Evolutionary conservation across 2,113 vertebrate genomes (phyloP).

Genomic region (Fulica atra): DNA sequence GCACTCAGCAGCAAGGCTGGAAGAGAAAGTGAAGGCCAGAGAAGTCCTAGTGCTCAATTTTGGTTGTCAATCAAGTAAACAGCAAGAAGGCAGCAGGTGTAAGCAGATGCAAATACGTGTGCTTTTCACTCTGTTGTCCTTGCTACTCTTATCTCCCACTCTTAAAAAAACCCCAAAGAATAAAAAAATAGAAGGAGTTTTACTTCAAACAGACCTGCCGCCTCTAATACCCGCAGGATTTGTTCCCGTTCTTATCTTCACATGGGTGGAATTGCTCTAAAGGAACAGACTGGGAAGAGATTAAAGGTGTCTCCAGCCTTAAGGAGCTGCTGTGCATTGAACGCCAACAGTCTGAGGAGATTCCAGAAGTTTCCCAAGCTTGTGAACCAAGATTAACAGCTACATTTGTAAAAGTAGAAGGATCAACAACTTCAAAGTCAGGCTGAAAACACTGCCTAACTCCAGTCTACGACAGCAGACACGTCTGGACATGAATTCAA

Average conservation of each 20-base stretch:
- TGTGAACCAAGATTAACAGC: background rate
- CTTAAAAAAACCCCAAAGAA: background rate
- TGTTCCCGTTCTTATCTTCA: background rate
- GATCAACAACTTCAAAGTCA: background rate
- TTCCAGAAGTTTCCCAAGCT: background rate
- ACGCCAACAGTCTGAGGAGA: background rate
- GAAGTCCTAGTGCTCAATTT: background rate
- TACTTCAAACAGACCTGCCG: background rate
- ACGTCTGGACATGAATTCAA: background rate
- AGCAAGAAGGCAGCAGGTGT: background rate
- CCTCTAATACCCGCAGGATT: background rate
- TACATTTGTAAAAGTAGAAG: background rate
- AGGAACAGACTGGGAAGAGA: background rate
- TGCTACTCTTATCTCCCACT: background rate
- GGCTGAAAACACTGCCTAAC: background rate
- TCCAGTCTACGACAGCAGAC: background rate
- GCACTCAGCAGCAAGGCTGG: background rate
- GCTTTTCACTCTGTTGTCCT: background rate
- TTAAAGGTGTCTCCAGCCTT: background rate
- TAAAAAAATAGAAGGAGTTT: background rate
- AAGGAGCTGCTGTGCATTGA: background rate
- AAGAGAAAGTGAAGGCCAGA: background rate
- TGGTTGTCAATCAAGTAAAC: background rate
- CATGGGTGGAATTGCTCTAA: background rate
- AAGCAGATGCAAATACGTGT: background rate